Percentiles rank a stretch among this genome's conserved stretches.
Conservation (phyloP, 2,113 vertebrate species). For the Siniperca knerii region DNA sequence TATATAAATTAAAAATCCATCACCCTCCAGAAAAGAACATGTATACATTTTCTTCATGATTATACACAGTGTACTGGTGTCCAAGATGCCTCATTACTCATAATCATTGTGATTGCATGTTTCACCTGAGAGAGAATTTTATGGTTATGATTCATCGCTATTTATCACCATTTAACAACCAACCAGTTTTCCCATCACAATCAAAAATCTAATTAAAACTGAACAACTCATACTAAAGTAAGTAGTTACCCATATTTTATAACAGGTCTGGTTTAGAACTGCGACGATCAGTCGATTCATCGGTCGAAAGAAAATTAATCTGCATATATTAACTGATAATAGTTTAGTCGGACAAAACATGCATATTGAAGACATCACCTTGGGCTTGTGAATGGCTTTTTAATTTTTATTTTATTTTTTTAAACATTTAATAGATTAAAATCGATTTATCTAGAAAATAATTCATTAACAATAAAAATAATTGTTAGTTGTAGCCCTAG, state of each 20-base stretch:
- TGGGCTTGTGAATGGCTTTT: neutral
- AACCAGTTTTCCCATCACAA: conserved; percentile 4
- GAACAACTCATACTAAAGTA: too few relatives aligned
- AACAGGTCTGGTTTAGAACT: neutral
- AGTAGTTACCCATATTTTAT: neutral
- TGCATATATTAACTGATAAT: neutral
- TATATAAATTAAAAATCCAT: conserved; percentile 23
- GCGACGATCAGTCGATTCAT: neutral
- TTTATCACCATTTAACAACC: neutral
- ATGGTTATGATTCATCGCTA: neutral
- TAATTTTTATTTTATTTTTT: neutral
- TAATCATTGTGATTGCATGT: conserved; percentile 14
- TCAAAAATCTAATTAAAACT: neutral
- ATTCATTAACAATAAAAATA: neutral
- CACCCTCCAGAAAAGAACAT: neutral
- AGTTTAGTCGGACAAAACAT: neutral
- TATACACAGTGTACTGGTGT: neutral
- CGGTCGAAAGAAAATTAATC: neutral
- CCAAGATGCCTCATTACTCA: conserved; percentile 9
- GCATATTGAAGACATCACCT: too few relatives aligned
- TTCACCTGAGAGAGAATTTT: conserved; percentile 14
- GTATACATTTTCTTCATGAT: neutral
- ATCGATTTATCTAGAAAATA: neutral
- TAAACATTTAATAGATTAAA: neutral
- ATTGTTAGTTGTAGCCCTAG: neutral